These are phyloP conservation scores for Saguinus imperator DNA, from an alignment of 2,113 vertebrate genomes.

Conservation along the genomic window DNA sequence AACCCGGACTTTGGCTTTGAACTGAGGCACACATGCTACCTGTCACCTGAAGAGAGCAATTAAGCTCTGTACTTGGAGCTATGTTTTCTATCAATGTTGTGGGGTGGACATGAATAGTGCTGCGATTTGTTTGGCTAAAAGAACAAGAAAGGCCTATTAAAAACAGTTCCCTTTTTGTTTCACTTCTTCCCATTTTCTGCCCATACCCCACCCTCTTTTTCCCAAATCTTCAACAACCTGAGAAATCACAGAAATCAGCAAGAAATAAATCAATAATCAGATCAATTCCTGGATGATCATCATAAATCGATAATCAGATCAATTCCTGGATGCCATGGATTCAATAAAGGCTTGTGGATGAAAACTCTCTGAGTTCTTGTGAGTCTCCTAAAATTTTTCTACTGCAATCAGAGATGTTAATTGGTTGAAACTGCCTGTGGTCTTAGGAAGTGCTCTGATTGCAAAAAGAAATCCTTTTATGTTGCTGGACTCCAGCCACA, in stretches of 20 bases:
- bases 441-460: constrained; percentile 78
- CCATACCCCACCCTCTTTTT: background rate
- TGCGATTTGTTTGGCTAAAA: constrained; percentile 25
- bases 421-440: constrained; percentile 78
- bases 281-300: constrained; percentile 46
- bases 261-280: constrained; percentile 57
- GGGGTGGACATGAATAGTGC: background rate
- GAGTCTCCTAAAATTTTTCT: constrained; percentile 61
- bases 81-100: constrained; percentile 46
- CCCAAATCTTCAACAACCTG: background rate
- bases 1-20: constrained; percentile 52
- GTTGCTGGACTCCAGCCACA: constrained; percentile 70
- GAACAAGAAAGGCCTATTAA: background rate
- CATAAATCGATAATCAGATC: constrained; percentile 62
- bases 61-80: constrained; percentile 40
- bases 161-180: background rate
- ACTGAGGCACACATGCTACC: constrained; percentile 31
- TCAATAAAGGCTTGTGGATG: constrained; percentile 45
- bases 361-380: constrained; percentile 43
- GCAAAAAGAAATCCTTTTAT: constrained; percentile 67
- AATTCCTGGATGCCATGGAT: constrained; percentile 31
- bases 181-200: constrained; percentile 32
- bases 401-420: constrained; percentile 62
- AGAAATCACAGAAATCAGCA: constrained; percentile 44
- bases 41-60: constrained; percentile 71